Evolutionary conservation across 2,113 vertebrate species (phyloP), one percentile per base, ranked within the genome.

Genomic region (Pristiophorus japonicus): DNA sequence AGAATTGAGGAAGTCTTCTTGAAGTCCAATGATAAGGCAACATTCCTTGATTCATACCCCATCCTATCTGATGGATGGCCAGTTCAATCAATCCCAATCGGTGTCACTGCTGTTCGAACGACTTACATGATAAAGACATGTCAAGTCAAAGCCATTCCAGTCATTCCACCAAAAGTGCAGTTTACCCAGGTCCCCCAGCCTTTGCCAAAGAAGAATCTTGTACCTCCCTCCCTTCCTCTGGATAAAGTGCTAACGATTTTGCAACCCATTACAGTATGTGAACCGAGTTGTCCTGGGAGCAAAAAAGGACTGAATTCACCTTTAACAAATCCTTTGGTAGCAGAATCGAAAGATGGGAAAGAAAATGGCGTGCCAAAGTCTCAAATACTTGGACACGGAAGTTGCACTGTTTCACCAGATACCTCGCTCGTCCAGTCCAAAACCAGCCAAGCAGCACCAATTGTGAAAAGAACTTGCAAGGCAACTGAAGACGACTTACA

Each of bases 51-150:
- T 67, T 67, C 65, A 73, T 6, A 51, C 20, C 22, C 91, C 63
- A 94, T 63, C 51, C 12, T 94, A 34, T 34, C 93, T 51, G 65
- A 94, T 94, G 66, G 14, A 51, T 27, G 20, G 16, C 20, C 66
- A 47, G 66, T 94, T 45, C 65, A 94, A 27, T 94, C 93, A 94
- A 7, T 98, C 38, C 99, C 99, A 0, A 98, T 99, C 95, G 99
- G 99, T 0, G 99, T 99, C 95, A 98, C 99, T 0, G 99, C 99
- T 0, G 98, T 99, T 96, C 98, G 98, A 95, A 99, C 99, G 4
- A 98, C 99, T 47, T 99, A 99, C 97, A 99, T 99, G 98, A 98
- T 99, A 47, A 99, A 99, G 96, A 99, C 99, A 30, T 99, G 99
- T 96, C 99, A 99, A 96, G 99, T 98, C 93, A 98, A 98, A 97